Evolutionary conservation across 2,797 vertebrate species (phyloP).

Genomic region (Gymnodraco acuticeps): DNA sequence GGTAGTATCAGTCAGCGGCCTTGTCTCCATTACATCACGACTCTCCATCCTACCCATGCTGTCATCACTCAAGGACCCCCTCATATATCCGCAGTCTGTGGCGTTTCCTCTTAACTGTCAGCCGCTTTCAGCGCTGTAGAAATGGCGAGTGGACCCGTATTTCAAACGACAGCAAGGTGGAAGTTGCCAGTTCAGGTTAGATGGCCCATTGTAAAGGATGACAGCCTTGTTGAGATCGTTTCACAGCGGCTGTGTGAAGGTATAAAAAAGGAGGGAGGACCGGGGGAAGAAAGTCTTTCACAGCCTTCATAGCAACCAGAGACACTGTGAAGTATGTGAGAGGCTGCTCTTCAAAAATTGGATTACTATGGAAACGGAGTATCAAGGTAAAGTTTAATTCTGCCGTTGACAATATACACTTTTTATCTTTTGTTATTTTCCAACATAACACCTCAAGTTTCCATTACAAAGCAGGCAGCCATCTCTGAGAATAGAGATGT

Average conservation of each 20-base stretch:
- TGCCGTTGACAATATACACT: slow-evolving; percentile 33
- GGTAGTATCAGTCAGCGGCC: slow-evolving; percentile 60
- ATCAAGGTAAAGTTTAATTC: slow-evolving; percentile 50
- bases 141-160: slow-evolving; percentile 71
- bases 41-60: slow-evolving; percentile 66
- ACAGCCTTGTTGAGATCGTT: slow-evolving; percentile 64
- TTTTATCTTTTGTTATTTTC: slow-evolving; percentile 58
- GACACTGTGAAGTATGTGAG: slow-evolving; percentile 16
- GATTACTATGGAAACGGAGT: slow-evolving; percentile 36
- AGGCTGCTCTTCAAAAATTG: slow-evolving; percentile 30
- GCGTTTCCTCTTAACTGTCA: slow-evolving; percentile 81
- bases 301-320: slow-evolving; percentile 9
- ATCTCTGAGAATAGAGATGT: slow-evolving; percentile 52
- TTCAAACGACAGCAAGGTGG: slow-evolving; percentile 63
- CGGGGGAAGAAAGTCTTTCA: slow-evolving; percentile 11
- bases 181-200: slow-evolving; percentile 67
- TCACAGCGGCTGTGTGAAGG: slow-evolving; percentile 48
- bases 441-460: slow-evolving; percentile 35
- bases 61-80: slow-evolving; percentile 77
- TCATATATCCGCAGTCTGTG: slow-evolving; percentile 72
- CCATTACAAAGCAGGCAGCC: slow-evolving; percentile 43
- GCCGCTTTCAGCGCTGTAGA: slow-evolving; percentile 73
- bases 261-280: slow-evolving; percentile 11
- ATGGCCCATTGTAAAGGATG: slow-evolving; percentile 65
- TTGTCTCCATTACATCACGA: slow-evolving; percentile 75